Conservation (phyloP, 2,888 invertebrate species). For the Azorinus chamasolen region DNA sequence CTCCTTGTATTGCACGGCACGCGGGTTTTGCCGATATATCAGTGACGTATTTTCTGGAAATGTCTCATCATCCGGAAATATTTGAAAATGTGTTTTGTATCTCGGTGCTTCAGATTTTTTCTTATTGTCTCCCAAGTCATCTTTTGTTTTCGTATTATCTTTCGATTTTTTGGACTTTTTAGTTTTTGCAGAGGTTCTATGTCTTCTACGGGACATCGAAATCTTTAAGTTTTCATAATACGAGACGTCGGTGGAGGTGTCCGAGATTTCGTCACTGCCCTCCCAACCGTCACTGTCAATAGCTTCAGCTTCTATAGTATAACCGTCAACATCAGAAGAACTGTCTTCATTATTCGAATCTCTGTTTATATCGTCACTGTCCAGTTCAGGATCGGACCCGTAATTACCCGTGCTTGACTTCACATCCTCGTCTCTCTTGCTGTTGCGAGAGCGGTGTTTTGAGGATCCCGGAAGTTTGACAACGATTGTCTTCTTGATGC, state of each 20-base stretch:
- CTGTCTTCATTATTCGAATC: slow-evolving; percentile 15
- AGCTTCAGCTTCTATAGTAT: too few species aligned
- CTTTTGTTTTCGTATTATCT: neutral
- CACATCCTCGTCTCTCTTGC: neutral
- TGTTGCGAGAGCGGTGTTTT: neutral
- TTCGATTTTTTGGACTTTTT: slow-evolving; percentile 11
- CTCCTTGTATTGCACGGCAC: slow-evolving; percentile 44
- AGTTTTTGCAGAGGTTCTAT: neutral
- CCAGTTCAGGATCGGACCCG: slow-evolving; percentile 25
- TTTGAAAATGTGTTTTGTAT: neutral
- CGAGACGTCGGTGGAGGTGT: slow-evolving; percentile 6
- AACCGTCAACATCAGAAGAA: slow-evolving; percentile 3
- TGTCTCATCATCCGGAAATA: slow-evolving; percentile 32
- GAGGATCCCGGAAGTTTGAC: slow-evolving; percentile 25
- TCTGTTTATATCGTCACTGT: slow-evolving; percentile 16
- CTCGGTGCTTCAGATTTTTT: neutral
- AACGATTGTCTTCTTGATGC: slow-evolving; percentile 20
- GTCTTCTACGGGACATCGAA: slow-evolving; percentile 2
- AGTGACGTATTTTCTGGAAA: neutral
- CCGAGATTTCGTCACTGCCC: slow-evolving; percentile 12
- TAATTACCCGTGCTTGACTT: slow-evolving; percentile 22
- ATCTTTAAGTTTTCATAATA: neutral
- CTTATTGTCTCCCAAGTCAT: neutral
- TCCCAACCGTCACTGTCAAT: slow-evolving; percentile 2
- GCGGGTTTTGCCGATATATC: slow-evolving; percentile 42